Evolutionary conservation across 2,797 vertebrate genomes (phyloP).

Genomic region (Hippoglossus hippoglossus): DNA sequence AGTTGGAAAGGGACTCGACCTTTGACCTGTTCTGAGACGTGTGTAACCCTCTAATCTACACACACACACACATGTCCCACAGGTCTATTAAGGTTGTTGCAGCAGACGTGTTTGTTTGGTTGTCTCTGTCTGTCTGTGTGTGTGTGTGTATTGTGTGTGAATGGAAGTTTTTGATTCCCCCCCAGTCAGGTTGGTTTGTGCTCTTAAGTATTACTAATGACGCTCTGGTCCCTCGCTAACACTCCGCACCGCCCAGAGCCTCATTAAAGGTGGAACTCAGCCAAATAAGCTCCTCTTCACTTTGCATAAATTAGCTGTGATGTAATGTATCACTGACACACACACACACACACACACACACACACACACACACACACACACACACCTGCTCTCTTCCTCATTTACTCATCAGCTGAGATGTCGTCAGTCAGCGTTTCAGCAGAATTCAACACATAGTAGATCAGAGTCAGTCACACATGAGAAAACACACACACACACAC

Average conservation of each 20-base stretch:
- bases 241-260: conserved; percentile 69
- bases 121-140: too few relatives aligned
- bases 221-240: conserved; percentile 25
- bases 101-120: background rate
- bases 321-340: conserved; percentile 82
- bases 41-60: background rate
- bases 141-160: background rate
- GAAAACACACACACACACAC: background rate
- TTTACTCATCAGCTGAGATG: conserved; percentile 76
- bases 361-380: conserved; percentile 20
- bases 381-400: conserved; percentile 54
- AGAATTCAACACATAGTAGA: conserved; percentile 25
- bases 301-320: conserved; percentile 86
- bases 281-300: conserved; percentile 83
- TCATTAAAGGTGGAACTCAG: conserved; percentile 82
- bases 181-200: conserved; percentile 24
- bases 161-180: background rate
- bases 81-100: background rate
- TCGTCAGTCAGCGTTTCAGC: conserved; percentile 70
- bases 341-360: conserved; percentile 42
- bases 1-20: conserved; percentile 33
- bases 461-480: conserved; percentile 38
- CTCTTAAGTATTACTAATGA: conserved; percentile 75
- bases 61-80: conserved; percentile 1
- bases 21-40: conserved; percentile 41